Conservation (phyloP, 2,113 vertebrate species). For the Marmota flaviventris region DNA sequence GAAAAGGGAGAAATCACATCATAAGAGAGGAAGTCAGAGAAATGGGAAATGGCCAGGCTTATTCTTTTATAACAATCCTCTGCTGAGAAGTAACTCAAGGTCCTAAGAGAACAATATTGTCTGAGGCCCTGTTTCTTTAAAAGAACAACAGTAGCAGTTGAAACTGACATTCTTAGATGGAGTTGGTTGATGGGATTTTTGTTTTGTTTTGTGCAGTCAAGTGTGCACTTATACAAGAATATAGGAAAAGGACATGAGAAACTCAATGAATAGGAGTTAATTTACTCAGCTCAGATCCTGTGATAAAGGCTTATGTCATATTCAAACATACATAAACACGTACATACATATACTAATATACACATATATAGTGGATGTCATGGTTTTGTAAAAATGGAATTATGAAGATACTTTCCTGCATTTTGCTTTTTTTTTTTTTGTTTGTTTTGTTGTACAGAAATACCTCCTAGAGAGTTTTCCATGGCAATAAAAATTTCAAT, state of each 20-base stretch:
- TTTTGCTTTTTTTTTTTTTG: not conserved
- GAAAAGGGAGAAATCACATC: not conserved
- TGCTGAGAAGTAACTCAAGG: not conserved
- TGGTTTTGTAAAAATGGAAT: slow-evolving; percentile 2
- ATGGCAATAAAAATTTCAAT: not conserved
- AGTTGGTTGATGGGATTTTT: not conserved
- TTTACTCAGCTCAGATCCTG: not conserved
- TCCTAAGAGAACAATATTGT: not conserved
- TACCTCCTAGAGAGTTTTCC: not conserved
- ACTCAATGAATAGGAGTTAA: not conserved
- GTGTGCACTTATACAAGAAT: not conserved
- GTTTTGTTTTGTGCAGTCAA: not conserved
- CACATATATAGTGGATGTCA: not conserved
- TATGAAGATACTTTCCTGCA: not conserved
- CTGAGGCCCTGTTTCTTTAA: not conserved
- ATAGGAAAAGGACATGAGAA: not conserved
- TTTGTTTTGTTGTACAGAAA: not conserved
- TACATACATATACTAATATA: not conserved
- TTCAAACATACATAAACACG: not conserved
- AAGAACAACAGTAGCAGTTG: not conserved
- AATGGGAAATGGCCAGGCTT: not conserved
- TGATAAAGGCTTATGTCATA: not conserved
- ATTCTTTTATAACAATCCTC: not conserved
- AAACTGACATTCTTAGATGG: not conserved
- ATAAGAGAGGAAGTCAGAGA: not conserved